Conservation (phyloP, 2,888 invertebrate genomes). For the Dorcus parallelipipedus region DNA sequence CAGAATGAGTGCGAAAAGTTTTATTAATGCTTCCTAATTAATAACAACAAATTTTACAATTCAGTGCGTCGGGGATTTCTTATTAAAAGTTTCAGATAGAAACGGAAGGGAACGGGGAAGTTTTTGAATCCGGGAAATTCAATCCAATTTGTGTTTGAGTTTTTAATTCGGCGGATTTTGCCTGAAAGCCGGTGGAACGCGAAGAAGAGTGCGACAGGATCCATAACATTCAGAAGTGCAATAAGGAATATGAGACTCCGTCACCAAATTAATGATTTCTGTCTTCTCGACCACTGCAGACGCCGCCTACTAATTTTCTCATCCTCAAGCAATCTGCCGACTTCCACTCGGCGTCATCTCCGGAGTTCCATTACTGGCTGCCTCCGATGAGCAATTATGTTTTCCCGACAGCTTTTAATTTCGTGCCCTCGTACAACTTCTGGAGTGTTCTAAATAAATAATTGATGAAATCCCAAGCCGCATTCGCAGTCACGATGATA, state of each 20-base stretch:
- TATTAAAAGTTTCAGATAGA: no score
- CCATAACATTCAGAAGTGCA: slow-evolving; percentile 15
- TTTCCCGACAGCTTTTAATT: slow-evolving; percentile 45
- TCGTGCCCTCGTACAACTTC: slow-evolving; percentile 32
- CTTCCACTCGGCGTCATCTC: slow-evolving; percentile 27
- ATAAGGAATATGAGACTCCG: slow-evolving; percentile 29
- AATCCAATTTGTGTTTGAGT: not conserved
- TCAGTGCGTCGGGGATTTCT: no score
- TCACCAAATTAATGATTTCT: slow-evolving; percentile 35
- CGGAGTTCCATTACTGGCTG: slow-evolving; percentile 29
- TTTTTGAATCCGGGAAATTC: slow-evolving; percentile 15
- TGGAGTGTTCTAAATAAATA: slow-evolving; percentile 41
- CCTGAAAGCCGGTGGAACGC: no score
- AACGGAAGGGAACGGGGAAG: not conserved
- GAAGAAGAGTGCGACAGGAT: not conserved
- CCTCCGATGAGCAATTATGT: slow-evolving; percentile 43
- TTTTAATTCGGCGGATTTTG: not conserved
- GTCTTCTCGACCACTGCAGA: slow-evolving; percentile 31
- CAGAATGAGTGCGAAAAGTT: no score
- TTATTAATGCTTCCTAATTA: no score
- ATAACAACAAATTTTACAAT: no score
- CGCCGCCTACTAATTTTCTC: slow-evolving; percentile 37
- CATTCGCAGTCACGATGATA: slow-evolving; percentile 37
- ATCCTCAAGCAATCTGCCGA: slow-evolving; percentile 30
- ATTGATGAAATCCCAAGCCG: slow-evolving; percentile 40